Evolutionary conservation across 53 echinoderm and acorn worm genomes (phyloP), one percentile per base, ranked within the genome.

Genomic region (Paracentrotus lividus): DNA sequence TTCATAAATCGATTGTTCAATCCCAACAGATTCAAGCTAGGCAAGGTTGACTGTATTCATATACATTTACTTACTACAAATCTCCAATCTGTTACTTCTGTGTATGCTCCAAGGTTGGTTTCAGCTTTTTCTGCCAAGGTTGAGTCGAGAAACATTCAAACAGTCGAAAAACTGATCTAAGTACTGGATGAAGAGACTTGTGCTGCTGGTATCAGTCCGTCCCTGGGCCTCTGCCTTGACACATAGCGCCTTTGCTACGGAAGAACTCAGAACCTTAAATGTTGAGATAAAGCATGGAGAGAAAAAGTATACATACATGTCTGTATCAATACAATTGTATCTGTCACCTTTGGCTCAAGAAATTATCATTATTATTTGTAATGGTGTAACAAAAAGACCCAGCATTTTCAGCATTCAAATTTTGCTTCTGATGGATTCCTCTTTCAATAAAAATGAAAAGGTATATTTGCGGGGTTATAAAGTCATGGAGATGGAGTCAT

Each of bases 11-110:
- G n/a, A n/a, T n/a, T n/a, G n/a, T n/a, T n/a, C n/a, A n/a, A n/a
- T n/a, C n/a, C n/a, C n/a, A n/a, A n/a, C n/a, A n/a, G n/a, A n/a
- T n/a, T n/a, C n/a, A n/a, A n/a, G n/a, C n/a, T 53, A 15, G 53
- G 15, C 53, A 13, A 15, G 53, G 12, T 53, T 53, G 12, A 53
- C 10, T 53, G 53, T 53, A 53, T 13, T 53, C 53, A 10, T 53
- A 15, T 53, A 15, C 10, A 15, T 53, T 23, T 24, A 67, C 76
- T 76, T 85, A 85, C 85, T n/a, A 51, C 49, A 85, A 85, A 20
- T 18, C 85, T 42, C 85, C 85, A 85, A n/a, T 85, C 85, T 85
- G 16, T 15, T 23, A 49, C 85, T 49, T 85, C 85, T 9, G 27
- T 43, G 20, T 85, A 85, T 8, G 85, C 49, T 42, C 49, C 10